Base-by-base conservation (phyloP, 2,797 vertebrate species). In the Danio aesculapii region DNA sequence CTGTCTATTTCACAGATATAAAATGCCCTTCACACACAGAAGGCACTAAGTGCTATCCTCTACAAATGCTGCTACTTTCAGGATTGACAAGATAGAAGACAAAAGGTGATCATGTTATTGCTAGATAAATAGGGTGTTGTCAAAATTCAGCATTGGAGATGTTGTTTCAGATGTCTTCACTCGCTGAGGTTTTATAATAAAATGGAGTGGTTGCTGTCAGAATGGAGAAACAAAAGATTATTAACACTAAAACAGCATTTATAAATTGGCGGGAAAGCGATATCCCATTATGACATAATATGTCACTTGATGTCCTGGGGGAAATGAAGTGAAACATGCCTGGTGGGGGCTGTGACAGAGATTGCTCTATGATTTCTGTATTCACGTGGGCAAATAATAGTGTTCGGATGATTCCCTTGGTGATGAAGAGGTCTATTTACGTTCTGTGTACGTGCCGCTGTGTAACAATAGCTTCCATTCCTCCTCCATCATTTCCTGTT, bases 41-140 rank as follows among this genome's bases (percentile, higher is more conserved):
- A 66, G 47, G 61, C 55, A 21, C 50, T 64, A 52, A 77, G 78
- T 74, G 84, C 73, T 81, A 71, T 80, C 43, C 68, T 66, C 16
- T 50, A 50, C 39, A 57, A 62, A 59, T 13, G 43, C 59, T 53
- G 75, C 13, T 72, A 58, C 21, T 57, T 21, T 76, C 63, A 41
- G 72, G 47, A 67, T 43, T 50, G 17, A 52, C 52, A 63, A 2
- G 6, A 47, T 63, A 7, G 66, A 67, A 77, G 74, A 83, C 44
- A 52, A 72, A 76, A 77, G 46, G 62, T 5, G 53, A 71, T 74
- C 12, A 39, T n/a, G 59, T 80, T 76, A 72, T 69, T 39, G n/a
- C 53, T 49, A 39, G 52, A 57, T 58, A 30, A n/a, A 67, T 30
- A 50, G 64, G 21, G 52, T 16, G 74, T 61, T 52, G 75, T 71